Conservation (phyloP, 2,888 invertebrate genomes). For the Oegoconia quadripuncta region DNA sequence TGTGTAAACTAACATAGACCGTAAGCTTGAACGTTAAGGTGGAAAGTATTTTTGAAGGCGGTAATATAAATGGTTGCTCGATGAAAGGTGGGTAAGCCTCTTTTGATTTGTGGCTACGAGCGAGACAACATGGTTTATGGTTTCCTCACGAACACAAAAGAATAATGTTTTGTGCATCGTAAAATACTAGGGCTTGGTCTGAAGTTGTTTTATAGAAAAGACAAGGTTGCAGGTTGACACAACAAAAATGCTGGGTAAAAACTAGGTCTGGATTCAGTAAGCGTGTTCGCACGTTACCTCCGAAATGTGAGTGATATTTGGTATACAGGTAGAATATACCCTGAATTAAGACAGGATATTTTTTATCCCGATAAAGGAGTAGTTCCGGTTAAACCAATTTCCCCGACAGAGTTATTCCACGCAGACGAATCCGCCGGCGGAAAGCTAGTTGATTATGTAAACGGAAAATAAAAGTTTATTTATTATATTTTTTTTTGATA, state of each 20-base stretch:
- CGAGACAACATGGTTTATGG: conserved; percentile 63
- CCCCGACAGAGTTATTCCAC: too few relatives aligned
- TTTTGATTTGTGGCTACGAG: conserved; percentile 63
- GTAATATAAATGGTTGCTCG: conserved; percentile 27
- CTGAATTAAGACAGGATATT: too few relatives aligned
- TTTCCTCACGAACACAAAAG: conserved; percentile 56
- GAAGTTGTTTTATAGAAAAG: not conserved
- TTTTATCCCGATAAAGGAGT: too few relatives aligned
- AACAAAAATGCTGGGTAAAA: not conserved
- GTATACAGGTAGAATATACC: too few relatives aligned
- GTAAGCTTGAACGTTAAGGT: conserved; percentile 22
- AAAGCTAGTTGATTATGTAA: too few relatives aligned
- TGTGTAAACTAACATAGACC: too few relatives aligned
- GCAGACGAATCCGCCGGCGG: too few relatives aligned
- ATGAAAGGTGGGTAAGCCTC: conserved; percentile 49
- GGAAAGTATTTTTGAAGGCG: conserved; percentile 17
- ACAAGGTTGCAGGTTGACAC: not conserved
- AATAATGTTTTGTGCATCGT: conserved; percentile 34
- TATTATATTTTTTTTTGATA: too few relatives aligned
- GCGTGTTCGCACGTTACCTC: too few relatives aligned
- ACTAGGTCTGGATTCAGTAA: not conserved
- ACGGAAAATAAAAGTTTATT: too few relatives aligned
- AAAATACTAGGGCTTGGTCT: conserved; percentile 17
- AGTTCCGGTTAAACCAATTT: too few relatives aligned
- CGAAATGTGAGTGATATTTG: too few relatives aligned